Evolutionary conservation across 2,113 vertebrate species (phyloP), one percentile per base, ranked within the genome.

Genomic region (Chionodraco myersi): DNA sequence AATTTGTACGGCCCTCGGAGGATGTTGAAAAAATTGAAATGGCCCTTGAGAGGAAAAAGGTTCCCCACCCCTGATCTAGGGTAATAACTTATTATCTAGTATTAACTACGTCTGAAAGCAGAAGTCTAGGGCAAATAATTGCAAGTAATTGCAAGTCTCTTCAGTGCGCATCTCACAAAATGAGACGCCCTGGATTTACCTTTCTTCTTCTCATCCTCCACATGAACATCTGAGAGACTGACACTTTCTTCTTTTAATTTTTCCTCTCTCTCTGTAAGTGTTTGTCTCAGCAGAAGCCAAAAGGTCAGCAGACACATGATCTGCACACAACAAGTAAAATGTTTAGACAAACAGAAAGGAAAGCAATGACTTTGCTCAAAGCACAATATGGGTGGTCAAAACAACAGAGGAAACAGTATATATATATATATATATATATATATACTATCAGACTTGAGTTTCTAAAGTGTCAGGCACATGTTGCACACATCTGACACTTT

Each of bases 251-350:
- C 81, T 41, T 96, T 87, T 49, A 76, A 75, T 72, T 89, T 97
- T 82, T 86, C 96, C 92, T 91, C 92, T 94, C 87, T 94, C 93
- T 99, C 98, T 18, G 96, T 99, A 16, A 99, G 96, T 5, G 97
- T 96, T 87, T 99, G 98, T 89, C 96, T 96, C 83, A 99, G 94
- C 87, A 99, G 95, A 66, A 99, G 95, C 98, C 98, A 99, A 88
- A 99, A 99, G 47, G 96, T 98, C 92, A 99, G 94, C 77, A 96
- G 94, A 91, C 96, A 99, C 91, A 99, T 93, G 73, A 98, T 94
- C 98, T 99, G 84, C 80, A 86, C 83, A 21, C 23, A 67, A 80
- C 62, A 53, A 64, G 77, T 54, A 48, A 15, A 62, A 52, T 5
- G 47, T 52, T 86, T 30, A 62, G 49, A 73, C 10, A 66, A 44